Conservation (phyloP, 1,140 invertebrate species). For the Charaxes varanes region DNA sequence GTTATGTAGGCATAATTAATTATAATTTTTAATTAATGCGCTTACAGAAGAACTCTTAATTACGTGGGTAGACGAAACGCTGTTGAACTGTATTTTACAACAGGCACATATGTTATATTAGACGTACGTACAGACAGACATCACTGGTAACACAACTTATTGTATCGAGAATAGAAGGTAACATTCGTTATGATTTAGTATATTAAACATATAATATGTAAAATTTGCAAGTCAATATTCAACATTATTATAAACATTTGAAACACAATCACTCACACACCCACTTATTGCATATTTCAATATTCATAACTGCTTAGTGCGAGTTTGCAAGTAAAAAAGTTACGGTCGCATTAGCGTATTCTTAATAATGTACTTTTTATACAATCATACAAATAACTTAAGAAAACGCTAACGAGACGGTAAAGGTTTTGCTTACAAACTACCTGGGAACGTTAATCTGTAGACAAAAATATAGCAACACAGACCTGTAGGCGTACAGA, state of each 20-base stretch:
- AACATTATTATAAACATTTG: slow-evolving; percentile 31
- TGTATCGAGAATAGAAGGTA: slow-evolving; percentile 20
- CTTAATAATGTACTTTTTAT: too few species aligned
- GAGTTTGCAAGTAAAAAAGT: too few species aligned
- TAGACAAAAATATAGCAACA: too few species aligned
- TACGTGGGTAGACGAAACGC: slow-evolving; percentile 11
- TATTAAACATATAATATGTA: slow-evolving; percentile 14
- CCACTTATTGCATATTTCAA: slow-evolving; percentile 22
- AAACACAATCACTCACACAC: slow-evolving; percentile 23
- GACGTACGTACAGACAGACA: slow-evolving; percentile 14
- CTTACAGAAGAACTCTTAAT: slow-evolving; percentile 34
- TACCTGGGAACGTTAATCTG: too few species aligned
- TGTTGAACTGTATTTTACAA: slow-evolving; percentile 25
- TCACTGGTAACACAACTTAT: slow-evolving; percentile 22
- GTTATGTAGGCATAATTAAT: slow-evolving; percentile 16
- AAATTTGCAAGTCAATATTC: slow-evolving; percentile 23
- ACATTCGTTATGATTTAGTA: slow-evolving; percentile 22
- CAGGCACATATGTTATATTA: slow-evolving; percentile 25
- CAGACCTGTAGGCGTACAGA: too few species aligned
- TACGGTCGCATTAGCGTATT: too few species aligned
- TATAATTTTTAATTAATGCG: slow-evolving; percentile 38
- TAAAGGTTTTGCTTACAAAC: too few species aligned
- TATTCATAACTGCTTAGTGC: slow-evolving; percentile 5
- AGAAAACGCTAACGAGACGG: too few species aligned
- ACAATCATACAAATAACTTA: too few species aligned